Evolutionary conservation across 2,888 invertebrate species (phyloP).

Genomic region (Caenorhabditis becei): DNA sequence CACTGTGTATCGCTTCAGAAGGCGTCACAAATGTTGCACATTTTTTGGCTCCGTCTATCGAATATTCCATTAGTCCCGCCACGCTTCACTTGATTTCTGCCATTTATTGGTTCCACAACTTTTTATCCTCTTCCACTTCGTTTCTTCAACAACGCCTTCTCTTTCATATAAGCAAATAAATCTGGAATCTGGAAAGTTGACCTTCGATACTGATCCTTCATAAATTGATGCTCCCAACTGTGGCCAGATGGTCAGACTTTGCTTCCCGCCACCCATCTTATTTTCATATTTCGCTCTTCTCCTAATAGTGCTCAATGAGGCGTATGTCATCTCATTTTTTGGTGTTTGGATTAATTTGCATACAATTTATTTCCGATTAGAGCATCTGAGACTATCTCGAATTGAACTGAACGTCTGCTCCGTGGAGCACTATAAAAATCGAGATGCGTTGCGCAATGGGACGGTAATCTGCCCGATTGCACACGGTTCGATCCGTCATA

Average conservation of each 20-base stretch:
- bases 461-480: constrained; percentile 29
- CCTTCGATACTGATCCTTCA: constrained; percentile 12
- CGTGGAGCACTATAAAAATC: constrained; percentile 15
- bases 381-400: too few species aligned
- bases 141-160: constrained; percentile 10
- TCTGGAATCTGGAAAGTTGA: constrained; percentile 16
- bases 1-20: constrained; percentile 1
- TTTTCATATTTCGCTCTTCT: constrained; percentile 10
- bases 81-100: constrained; percentile 55
- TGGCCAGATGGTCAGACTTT: constrained; percentile 30
- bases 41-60: constrained; percentile 19
- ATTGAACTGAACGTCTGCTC: constrained; percentile 12
- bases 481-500: constrained; percentile 42
- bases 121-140: constrained; percentile 31
- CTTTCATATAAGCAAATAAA: not conserved
- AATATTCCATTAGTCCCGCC: constrained; percentile 50
- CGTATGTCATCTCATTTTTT: constrained; percentile 27
- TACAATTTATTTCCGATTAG: constrained; percentile 16
- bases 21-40: constrained; percentile 15
- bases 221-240: constrained; percentile 19
- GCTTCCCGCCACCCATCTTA: constrained; percentile 17
- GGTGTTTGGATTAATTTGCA: constrained; percentile 31
- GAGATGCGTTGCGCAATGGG: constrained; percentile 23
- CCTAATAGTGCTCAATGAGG: constrained; percentile 29
- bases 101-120: constrained; percentile 35